These are phyloP conservation scores for Taurulus bubalis DNA, from an alignment of 2,113 vertebrate species.

Conservation along the genomic window DNA sequence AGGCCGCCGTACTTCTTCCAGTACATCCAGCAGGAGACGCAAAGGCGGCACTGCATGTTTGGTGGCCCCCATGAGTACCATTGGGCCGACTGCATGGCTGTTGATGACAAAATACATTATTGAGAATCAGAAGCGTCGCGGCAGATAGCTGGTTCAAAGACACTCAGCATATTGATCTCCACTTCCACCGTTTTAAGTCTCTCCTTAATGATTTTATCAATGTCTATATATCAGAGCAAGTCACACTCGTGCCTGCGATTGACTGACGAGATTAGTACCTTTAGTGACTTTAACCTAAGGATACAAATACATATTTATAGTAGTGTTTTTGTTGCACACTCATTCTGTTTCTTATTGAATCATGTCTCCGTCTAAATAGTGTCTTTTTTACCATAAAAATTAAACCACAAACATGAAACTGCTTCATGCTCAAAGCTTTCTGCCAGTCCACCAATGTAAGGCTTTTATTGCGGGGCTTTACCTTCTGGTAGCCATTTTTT, in stretches of 20 bases:
- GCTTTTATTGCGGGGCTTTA: background rate
- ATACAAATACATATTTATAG: too few relatives aligned
- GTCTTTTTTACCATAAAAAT: background rate
- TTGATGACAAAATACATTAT: conserved; percentile 41
- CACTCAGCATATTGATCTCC: conserved; percentile 21
- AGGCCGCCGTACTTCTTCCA: conserved; percentile 99
- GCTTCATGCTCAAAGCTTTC: background rate
- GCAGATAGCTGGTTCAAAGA: conserved; percentile 11
- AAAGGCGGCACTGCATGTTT: conserved; percentile 97
- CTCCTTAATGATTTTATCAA: too few relatives aligned
- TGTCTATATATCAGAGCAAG: too few relatives aligned
- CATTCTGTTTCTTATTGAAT: background rate
- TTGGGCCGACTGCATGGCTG: conserved; percentile 95
- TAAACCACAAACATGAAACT: background rate
- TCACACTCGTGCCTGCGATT: background rate
- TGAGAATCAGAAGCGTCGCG: background rate
- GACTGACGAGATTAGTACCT: background rate
- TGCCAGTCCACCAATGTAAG: background rate
- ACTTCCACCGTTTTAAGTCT: background rate
- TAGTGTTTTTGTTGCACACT: background rate
- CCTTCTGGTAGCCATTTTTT: background rate
- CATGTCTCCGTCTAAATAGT: too few relatives aligned
- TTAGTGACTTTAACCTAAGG: too few relatives aligned
- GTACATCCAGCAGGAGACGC: conserved; percentile 97
- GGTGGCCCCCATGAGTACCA: conserved; percentile 99